Percentiles rank a stretch among this genome's conserved stretches.
Conservation (phyloP, 2,113 vertebrate genomes). For the Murina feae region DNA sequence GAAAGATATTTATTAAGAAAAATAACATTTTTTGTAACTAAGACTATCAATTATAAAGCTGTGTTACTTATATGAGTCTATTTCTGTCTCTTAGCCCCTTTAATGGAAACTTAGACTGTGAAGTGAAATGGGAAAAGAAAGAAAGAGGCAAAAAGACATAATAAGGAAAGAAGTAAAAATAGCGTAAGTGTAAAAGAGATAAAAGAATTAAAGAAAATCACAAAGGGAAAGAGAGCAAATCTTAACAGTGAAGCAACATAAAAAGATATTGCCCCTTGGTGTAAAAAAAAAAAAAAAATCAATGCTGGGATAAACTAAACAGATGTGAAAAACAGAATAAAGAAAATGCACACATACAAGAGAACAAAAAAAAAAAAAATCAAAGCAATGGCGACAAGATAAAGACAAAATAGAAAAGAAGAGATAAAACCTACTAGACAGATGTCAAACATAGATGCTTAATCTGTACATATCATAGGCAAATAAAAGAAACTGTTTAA, state of each 20-base stretch:
- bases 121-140: background rate
- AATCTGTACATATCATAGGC: background rate
- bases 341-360: constrained; percentile 2
- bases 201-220: constrained; percentile 27
- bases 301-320: background rate
- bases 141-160: background rate
- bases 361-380: constrained; percentile 38
- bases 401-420: constrained; percentile 20
- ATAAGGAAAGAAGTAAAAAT: background rate
- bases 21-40: background rate
- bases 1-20: background rate
- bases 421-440: background rate
- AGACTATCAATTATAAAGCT: background rate
- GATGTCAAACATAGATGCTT: constrained; percentile 7
- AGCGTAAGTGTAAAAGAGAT: background rate
- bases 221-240: background rate
- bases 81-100: constrained; percentile 14
- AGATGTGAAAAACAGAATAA: constrained; percentile 16
- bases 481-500: background rate
- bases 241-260: constrained; percentile 28
- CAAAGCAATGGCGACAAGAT: constrained; percentile 12
- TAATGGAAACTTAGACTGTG: background rate
- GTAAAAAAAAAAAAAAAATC: constrained; percentile 15
- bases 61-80: background rate
- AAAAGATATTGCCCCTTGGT: background rate